A percentile compares a stretch with the other conserved stretches of the same genome.
These are phyloP conservation scores for Acleris emargana DNA, from an alignment of 2,888 invertebrate species.

Conservation along the genomic window DNA sequence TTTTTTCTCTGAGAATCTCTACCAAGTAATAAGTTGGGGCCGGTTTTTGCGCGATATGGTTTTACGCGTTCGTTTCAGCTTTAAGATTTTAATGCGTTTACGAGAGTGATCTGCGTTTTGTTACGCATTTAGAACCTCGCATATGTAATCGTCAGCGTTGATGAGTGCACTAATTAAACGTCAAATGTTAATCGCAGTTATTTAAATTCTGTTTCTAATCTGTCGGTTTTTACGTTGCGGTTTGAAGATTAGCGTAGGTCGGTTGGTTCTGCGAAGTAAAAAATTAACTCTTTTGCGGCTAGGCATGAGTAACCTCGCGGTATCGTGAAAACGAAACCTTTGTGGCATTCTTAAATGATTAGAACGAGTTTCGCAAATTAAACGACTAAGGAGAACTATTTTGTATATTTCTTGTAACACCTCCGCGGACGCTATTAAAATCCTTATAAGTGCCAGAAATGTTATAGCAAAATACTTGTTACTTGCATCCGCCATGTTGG, in stretches of 20 bases:
- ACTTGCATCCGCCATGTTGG: background rate
- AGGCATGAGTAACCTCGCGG: conserved; percentile 54
- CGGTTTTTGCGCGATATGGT: conserved; percentile 72
- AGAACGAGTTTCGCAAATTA: background rate
- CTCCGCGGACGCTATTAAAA: too few species aligned
- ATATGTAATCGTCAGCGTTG: conserved; percentile 69
- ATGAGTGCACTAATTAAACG: conserved; percentile 75
- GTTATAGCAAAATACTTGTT: background rate
- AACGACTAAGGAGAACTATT: too few species aligned
- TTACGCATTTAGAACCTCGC: conserved; percentile 57
- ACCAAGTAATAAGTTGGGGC: conserved; percentile 66
- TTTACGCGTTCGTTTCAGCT: conserved; percentile 48
- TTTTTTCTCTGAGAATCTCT: conserved; percentile 76
- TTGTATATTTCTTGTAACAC: too few species aligned
- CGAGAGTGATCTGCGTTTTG: conserved; percentile 40
- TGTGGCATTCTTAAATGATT: conserved; percentile 30
- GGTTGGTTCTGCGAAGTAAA: conserved; percentile 69
- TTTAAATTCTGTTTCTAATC: conserved; percentile 68
- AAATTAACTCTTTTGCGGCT: conserved; percentile 63
- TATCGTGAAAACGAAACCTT: conserved; percentile 31
- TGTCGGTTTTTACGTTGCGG: conserved; percentile 72
- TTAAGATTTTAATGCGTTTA: conserved; percentile 19
- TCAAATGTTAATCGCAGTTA: conserved; percentile 75
- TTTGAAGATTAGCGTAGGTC: conserved; percentile 71
- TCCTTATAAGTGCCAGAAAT: background rate